phyloP scores from a whole-genome alignment of 92 coral and sea anemone species.

The Ricordea florida region DNA sequence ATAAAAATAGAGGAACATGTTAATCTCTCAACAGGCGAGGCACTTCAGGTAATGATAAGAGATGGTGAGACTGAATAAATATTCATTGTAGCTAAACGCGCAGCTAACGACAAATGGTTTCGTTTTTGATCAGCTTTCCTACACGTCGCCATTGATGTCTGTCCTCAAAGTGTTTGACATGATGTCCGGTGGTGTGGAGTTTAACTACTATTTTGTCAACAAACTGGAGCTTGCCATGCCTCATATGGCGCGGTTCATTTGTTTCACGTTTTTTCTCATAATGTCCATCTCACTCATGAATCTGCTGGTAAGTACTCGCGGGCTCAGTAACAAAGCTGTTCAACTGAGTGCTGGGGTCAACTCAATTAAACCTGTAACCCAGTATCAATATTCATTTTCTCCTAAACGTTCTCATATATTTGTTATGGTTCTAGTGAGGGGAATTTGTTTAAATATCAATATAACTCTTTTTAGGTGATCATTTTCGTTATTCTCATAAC shows the following conservation, averaged over 20 bases:
- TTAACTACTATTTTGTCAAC: conserved; percentile 57
- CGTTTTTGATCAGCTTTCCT: conserved; percentile 15
- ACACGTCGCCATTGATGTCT: conserved; percentile 44
- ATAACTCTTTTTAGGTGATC: too few species aligned
- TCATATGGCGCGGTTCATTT: conserved; percentile 57
- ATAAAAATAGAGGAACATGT: too few species aligned
- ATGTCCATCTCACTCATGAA: conserved; percentile 88
- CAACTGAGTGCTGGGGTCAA: not conserved
- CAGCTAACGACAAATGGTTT: too few species aligned
- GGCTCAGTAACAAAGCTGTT: not conserved
- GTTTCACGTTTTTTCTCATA: conserved; percentile 68
- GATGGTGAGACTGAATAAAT: too few species aligned
- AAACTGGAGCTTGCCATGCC: conserved; percentile 77
- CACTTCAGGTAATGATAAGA: too few species aligned
- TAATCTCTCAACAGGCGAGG: too few species aligned
- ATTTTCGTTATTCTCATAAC: too few species aligned
- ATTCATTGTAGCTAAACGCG: too few species aligned
- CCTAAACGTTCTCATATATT: too few species aligned
- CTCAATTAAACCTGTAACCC: not conserved
- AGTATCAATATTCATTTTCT: too few species aligned
- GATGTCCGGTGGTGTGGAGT: conserved; percentile 94
- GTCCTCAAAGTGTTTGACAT: conserved; percentile 76
- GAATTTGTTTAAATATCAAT: too few species aligned
- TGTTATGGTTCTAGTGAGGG: too few species aligned
- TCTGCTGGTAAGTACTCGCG: conserved; percentile 68